These are phyloP conservation scores for Hypothenemus hampei DNA, from an alignment of 1,140 invertebrate species.

Conservation along the genomic window DNA sequence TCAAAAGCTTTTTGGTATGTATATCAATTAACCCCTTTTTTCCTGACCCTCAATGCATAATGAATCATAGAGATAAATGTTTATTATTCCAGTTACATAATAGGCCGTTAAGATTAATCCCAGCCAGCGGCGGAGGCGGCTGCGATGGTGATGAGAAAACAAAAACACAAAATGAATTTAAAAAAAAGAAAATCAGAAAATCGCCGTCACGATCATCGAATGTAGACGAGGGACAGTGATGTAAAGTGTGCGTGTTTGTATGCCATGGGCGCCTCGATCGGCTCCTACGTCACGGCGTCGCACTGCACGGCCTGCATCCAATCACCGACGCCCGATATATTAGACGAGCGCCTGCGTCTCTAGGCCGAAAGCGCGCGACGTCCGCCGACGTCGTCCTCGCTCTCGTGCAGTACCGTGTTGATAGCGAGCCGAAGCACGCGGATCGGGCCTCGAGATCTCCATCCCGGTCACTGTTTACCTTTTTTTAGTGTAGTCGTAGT, in stretches of 20 bases:
- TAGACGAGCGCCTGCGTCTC: constrained; percentile 29
- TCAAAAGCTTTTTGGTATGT: no score
- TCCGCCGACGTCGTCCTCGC: constrained; percentile 35
- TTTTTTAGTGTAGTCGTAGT: constrained; percentile 61
- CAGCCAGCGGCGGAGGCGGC: no score
- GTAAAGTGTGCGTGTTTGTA: constrained; percentile 12
- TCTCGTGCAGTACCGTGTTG: constrained; percentile 63
- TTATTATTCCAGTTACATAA: no score
- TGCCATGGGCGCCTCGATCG: constrained; percentile 29
- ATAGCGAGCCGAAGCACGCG: constrained; percentile 62
- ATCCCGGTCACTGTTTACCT: constrained; percentile 55
- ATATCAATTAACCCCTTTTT: no score
- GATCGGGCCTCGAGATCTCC: constrained; percentile 53
- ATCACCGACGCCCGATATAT: constrained; percentile 36
- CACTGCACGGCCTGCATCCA: constrained; percentile 48
- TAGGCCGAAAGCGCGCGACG: constrained; percentile 36
- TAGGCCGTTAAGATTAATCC: no score
- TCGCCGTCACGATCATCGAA: no score
- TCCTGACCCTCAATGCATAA: no score
- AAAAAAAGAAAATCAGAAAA: no score
- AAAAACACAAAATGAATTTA: no score
- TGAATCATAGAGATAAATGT: no score
- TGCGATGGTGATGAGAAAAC: no score
- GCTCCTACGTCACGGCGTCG: constrained; percentile 39
- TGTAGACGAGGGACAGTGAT: no score